These are phyloP conservation scores for Lucinisca nassula DNA, from an alignment of 2,888 invertebrate species.

Conservation along the genomic window DNA sequence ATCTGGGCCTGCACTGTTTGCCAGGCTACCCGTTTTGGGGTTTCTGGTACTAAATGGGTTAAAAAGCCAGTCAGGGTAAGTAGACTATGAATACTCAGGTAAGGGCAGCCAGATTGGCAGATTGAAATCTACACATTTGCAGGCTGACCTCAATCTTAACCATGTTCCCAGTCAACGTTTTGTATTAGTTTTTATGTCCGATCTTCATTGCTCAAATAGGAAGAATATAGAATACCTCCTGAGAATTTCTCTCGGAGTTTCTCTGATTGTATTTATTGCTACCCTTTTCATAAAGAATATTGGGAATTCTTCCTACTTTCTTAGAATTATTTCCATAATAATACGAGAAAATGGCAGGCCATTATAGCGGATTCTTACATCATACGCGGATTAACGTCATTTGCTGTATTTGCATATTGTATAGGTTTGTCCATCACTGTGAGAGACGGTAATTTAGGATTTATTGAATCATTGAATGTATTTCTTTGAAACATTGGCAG, in stretches of 20 bases:
- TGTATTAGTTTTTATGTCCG: neutral
- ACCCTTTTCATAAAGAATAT: constrained; percentile 13
- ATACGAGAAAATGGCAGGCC: neutral
- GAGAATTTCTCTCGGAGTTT: neutral
- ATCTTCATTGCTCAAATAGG: neutral
- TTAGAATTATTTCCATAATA: neutral
- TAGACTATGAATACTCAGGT: too few species aligned
- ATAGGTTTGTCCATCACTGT: neutral
- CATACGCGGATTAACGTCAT: neutral
- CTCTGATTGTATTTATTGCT: constrained; percentile 10
- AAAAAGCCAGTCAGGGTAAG: too few species aligned
- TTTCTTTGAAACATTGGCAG: neutral
- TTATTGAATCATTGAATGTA: neutral
- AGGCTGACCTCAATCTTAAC: too few species aligned
- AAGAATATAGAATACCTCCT: neutral
- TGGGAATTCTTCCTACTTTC: neutral
- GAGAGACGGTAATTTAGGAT: neutral
- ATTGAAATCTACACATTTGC: too few species aligned
- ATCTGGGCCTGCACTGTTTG: too few species aligned
- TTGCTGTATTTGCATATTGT: constrained; percentile 3
- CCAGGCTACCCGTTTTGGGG: too few species aligned
- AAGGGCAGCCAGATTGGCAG: too few species aligned
- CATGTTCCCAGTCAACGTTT: too few species aligned
- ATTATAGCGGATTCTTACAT: neutral
- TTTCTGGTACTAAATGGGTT: too few species aligned